These are phyloP conservation scores for Neoascia interrupta DNA, from an alignment of 2,888 invertebrate genomes.

Conservation along the genomic window DNA sequence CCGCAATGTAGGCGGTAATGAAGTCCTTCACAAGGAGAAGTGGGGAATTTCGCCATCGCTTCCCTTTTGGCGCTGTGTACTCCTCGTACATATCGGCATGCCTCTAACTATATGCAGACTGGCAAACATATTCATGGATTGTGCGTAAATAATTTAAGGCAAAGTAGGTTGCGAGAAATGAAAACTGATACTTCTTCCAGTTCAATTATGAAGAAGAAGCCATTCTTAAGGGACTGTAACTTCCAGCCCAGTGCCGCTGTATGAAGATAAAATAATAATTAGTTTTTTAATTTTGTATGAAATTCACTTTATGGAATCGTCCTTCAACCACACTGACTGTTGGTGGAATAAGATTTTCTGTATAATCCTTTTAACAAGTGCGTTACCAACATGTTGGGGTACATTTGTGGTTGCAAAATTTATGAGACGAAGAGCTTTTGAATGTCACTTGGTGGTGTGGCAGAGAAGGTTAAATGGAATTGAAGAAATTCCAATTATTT, in stretches of 20 bases:
- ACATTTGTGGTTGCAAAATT: too few species aligned
- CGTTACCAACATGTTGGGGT: too few species aligned
- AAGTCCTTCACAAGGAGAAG: slow-evolving; percentile 36
- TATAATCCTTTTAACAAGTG: too few species aligned
- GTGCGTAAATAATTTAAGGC: slow-evolving; percentile 48
- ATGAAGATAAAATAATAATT: slow-evolving; percentile 33
- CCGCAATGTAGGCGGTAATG: slow-evolving; percentile 32
- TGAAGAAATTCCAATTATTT: too few species aligned
- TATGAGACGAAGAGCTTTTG: too few species aligned
- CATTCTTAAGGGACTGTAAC: slow-evolving; percentile 17
- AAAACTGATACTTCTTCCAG: slow-evolving; percentile 41
- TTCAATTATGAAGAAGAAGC: slow-evolving; percentile 41
- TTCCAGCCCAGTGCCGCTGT: slow-evolving; percentile 1
- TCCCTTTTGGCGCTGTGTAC: not conserved
- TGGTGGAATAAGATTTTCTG: too few species aligned
- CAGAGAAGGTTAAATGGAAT: too few species aligned
- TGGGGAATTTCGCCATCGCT: slow-evolving; percentile 19
- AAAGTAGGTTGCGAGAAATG: slow-evolving; percentile 25
- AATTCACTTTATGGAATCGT: slow-evolving; percentile 16
- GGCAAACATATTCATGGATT: slow-evolving; percentile 37
- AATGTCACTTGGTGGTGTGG: too few species aligned
- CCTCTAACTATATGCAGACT: not conserved
- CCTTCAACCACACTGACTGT: not conserved
- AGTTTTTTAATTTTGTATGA: slow-evolving; percentile 32
- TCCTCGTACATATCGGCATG: not conserved